Percentiles rank a stretch among this genome's conserved stretches.
phyloP scores from a whole-genome alignment of 2,888 invertebrate species.

The Calameuta filiformis region DNA sequence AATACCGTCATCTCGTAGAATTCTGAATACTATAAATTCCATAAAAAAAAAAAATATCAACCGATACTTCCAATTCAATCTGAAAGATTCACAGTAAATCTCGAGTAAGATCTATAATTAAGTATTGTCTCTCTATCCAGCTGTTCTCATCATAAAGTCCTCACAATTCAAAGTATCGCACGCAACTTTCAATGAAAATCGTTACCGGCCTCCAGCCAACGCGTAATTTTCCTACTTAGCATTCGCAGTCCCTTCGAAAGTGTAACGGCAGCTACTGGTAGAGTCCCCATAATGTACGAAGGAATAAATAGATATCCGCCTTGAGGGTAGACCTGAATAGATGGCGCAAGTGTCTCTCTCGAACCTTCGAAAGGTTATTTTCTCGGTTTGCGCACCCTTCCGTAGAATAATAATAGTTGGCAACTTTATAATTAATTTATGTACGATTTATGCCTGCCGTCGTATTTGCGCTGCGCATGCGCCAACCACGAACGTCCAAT shows the following conservation, averaged over 20 bases:
- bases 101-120: background rate
- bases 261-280: background rate
- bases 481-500: background rate
- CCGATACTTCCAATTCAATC: background rate
- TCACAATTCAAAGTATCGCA: slow-evolving; percentile 34
- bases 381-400: slow-evolving; percentile 4
- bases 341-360: background rate
- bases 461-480: background rate
- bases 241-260: slow-evolving; percentile 16
- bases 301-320: slow-evolving; percentile 17
- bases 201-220: slow-evolving; percentile 28
- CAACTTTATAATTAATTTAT: slow-evolving; percentile 21
- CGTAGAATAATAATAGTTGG: slow-evolving; percentile 13
- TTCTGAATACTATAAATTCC: background rate
- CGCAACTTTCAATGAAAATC: slow-evolving; percentile 53
- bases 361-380: background rate
- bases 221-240: slow-evolving; percentile 29
- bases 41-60: background rate
- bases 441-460: slow-evolving; percentile 9
- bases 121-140: background rate
- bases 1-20: background rate
- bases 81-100: background rate
- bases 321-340: background rate
- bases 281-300: slow-evolving; percentile 1
- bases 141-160: slow-evolving; percentile 16